phyloP scores from a whole-genome alignment of 2,113 vertebrate genomes.

The Microcebus griseorufus region DNA sequence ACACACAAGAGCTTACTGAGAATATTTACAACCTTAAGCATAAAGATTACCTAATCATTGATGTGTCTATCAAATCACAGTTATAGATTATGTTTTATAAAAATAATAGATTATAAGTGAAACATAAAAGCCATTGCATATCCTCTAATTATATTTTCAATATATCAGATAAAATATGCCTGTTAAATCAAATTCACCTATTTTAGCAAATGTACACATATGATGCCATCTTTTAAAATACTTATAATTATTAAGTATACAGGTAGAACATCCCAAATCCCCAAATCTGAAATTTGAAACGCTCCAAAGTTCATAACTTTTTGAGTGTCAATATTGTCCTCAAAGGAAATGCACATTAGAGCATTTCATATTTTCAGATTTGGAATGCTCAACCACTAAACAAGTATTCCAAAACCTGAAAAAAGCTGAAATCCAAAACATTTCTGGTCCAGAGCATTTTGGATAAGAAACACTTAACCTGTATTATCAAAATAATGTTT shows the following conservation, averaged over 20 bases:
- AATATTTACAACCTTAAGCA: slow-evolving; percentile 32
- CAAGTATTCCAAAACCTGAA: not conserved
- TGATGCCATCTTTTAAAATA: not conserved
- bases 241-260: not conserved
- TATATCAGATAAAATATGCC: not conserved
- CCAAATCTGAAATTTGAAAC: not conserved
- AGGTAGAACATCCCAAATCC: not conserved
- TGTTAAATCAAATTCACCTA: slow-evolving; percentile 48
- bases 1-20: not conserved
- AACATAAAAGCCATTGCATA: slow-evolving; percentile 19
- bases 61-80: not conserved
- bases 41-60: slow-evolving; percentile 14
- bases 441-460: not conserved
- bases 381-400: not conserved
- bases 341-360: not conserved
- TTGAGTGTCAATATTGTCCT: not conserved
- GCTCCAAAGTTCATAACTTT: not conserved
- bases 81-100: slow-evolving; percentile 42
- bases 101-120: slow-evolving; percentile 44
- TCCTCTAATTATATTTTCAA: slow-evolving; percentile 51
- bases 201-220: not conserved
- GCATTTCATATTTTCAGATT: not conserved
- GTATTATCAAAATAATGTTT: slow-evolving; percentile 47
- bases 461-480: not conserved
- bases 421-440: not conserved